Conservation (phyloP, 2,888 invertebrate species). For the Meandrusa payeni region DNA sequence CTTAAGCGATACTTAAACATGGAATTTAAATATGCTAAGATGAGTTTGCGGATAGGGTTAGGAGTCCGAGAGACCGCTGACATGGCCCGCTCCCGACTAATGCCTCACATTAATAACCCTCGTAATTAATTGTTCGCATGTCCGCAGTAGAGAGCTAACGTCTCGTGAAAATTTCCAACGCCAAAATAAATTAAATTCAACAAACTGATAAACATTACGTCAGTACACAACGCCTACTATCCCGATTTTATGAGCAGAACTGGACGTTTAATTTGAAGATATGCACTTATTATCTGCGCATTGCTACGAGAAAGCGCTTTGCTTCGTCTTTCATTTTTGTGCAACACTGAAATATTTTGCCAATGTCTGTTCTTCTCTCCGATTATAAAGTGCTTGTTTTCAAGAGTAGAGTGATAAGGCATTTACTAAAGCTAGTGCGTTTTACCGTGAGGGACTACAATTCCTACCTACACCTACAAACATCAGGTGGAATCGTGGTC, state of each 20-base stretch:
- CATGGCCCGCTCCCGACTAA: conserved; percentile 69
- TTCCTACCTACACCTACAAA: too few species aligned
- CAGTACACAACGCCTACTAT: background rate
- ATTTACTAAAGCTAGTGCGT: too few species aligned
- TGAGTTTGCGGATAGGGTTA: conserved; percentile 24
- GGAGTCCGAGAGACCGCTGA: conserved; percentile 46
- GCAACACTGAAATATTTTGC: too few species aligned
- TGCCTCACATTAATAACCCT: conserved; percentile 76
- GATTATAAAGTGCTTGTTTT: too few species aligned
- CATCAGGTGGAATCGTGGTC: too few species aligned
- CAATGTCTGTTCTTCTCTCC: too few species aligned
- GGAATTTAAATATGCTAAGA: conserved; percentile 25
- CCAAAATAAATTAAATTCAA: conserved; percentile 56
- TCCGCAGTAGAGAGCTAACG: conserved; percentile 65
- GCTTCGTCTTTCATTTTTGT: too few species aligned
- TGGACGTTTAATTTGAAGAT: too few species aligned
- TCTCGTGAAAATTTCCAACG: conserved; percentile 57
- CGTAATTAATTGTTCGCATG: conserved; percentile 80
- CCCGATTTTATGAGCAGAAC: background rate
- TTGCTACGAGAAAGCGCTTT: too few species aligned
- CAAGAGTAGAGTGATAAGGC: too few species aligned
- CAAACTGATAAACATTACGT: conserved; percentile 14
- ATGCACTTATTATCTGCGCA: too few species aligned
- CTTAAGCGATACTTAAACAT: conserved; percentile 24
- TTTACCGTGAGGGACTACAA: too few species aligned